phyloP scores from a whole-genome alignment of 1,140 invertebrate species.

The Drosophila nigromelanica region DNA sequence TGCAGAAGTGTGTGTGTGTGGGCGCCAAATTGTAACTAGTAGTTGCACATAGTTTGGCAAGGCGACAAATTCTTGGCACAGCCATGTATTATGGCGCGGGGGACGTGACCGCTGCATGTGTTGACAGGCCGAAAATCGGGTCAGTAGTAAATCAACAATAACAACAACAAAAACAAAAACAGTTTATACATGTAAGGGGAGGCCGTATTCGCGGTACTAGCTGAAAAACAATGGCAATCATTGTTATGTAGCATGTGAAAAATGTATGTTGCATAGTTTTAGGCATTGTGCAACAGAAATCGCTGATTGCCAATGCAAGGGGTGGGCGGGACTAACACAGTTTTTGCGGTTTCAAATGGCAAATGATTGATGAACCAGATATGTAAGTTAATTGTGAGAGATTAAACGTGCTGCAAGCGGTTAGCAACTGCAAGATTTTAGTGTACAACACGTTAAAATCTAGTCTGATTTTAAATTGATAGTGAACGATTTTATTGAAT shows the following conservation, averaged over 20 bases:
- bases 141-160: conserved; percentile 77
- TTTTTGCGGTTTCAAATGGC: conserved; percentile 32
- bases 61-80: conserved; percentile 65
- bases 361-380: conserved; percentile 47
- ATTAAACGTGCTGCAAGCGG: conserved; percentile 5
- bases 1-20: conserved; percentile 27
- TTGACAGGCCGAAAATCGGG: conserved; percentile 76
- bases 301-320: conserved; percentile 43
- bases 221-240: conserved; percentile 70
- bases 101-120: conserved; percentile 48
- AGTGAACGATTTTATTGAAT: background rate
- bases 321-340: conserved; percentile 7
- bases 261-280: conserved; percentile 72
- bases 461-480: background rate
- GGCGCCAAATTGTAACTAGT: conserved; percentile 71
- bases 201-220: conserved; percentile 3
- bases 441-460: background rate
- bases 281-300: conserved; percentile 29
- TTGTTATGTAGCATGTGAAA: conserved; percentile 69
- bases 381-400: conserved; percentile 19
- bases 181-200: background rate
- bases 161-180: conserved; percentile 33
- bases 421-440: background rate
- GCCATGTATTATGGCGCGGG: conserved; percentile 29
- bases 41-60: conserved; percentile 66